Conservation (phyloP, 2,888 invertebrate species). For the Bembecia ichneumoniformis region DNA sequence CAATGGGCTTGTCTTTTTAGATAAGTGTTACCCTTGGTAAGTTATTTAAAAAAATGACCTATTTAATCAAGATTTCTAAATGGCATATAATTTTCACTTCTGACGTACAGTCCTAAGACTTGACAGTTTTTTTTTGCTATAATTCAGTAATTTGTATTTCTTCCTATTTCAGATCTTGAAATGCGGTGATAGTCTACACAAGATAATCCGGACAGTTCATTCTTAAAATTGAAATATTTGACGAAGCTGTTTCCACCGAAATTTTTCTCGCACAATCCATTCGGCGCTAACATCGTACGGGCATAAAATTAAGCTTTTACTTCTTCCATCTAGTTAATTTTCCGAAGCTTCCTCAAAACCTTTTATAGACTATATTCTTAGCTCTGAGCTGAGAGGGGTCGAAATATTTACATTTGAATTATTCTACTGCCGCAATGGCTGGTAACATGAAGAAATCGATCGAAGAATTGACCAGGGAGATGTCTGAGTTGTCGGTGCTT, state of each 20-base stretch:
- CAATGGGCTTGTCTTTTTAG: too few species aligned
- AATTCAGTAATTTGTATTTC: not conserved
- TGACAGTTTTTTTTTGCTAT: too few species aligned
- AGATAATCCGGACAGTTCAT: conserved; percentile 17
- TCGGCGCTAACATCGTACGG: conserved; percentile 17
- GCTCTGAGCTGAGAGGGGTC: conserved; percentile 27
- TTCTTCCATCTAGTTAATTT: conserved; percentile 4
- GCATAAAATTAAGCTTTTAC: conserved; percentile 7
- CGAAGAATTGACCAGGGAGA: conserved; percentile 28
- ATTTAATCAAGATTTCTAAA: too few species aligned
- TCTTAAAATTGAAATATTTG: conserved; percentile 24
- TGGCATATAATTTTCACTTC: too few species aligned
- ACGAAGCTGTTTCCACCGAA: conserved; percentile 4
- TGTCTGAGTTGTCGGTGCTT: conserved; percentile 44
- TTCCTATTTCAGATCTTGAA: conserved; percentile 58
- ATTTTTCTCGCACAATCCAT: conserved; percentile 9
- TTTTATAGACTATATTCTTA: conserved; percentile 18
- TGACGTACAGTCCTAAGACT: too few species aligned
- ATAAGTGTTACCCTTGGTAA: too few species aligned
- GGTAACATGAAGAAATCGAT: conserved; percentile 15
- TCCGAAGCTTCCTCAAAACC: conserved; percentile 7
- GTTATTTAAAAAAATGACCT: too few species aligned
- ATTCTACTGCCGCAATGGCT: not conserved
- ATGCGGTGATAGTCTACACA: conserved; percentile 57
- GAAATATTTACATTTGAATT: not conserved